Base-by-base conservation (phyloP, 2,113 vertebrate species). In the Gallinago paraguaiae region DNA sequence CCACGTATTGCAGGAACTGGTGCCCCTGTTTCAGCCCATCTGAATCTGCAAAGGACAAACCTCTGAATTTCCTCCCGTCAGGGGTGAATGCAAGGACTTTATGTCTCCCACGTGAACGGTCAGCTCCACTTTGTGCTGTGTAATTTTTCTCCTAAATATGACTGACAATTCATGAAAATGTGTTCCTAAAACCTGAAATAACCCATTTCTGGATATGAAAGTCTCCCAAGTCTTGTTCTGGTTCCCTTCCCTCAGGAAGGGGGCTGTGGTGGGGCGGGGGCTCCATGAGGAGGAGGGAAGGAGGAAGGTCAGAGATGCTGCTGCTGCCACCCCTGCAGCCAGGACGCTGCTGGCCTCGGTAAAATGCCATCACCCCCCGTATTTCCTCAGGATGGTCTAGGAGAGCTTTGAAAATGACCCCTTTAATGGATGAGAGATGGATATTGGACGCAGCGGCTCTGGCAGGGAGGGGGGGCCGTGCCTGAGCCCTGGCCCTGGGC, bases 31-130 rank as follows among this genome's bases (percentile, higher is more conserved):
- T 30, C 5, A 28, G 20, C 25, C 5, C 3, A 37, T n/a, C n/a
- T 19, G 64, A 54, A 12, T 13, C 31, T 45, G 48, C 56, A 37
- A 7, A 27, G 79, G 28, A 63, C 65, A 64, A 20, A 50, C 20
- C 48, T 45, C 50, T 16, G 17, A 3, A 0, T 27, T 68, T 18
- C 30, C 43, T n/a, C 18, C 37, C 19, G 23, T 8, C 1, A 0
- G 1, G 17, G 61, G 24, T 0, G 2, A 77, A 50, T 12, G n/a
- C 22, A 1, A 50, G 54, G 68, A 11, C 9, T 68, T 37, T 28
- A 28, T 75, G 61, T 53, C 37, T 65, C 77, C 71, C 25, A 6
- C 2, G 1, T 3, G 28, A 76, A 8, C n/a, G 3, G 7, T n/a
- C 57, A 8, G 41, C 51, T 63, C 65, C 61, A 43, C 0, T 53